Evolutionary conservation across 2,888 invertebrate genomes (phyloP), one percentile per base, ranked within the genome.

Genomic region (Latrodectus elegans): DNA sequence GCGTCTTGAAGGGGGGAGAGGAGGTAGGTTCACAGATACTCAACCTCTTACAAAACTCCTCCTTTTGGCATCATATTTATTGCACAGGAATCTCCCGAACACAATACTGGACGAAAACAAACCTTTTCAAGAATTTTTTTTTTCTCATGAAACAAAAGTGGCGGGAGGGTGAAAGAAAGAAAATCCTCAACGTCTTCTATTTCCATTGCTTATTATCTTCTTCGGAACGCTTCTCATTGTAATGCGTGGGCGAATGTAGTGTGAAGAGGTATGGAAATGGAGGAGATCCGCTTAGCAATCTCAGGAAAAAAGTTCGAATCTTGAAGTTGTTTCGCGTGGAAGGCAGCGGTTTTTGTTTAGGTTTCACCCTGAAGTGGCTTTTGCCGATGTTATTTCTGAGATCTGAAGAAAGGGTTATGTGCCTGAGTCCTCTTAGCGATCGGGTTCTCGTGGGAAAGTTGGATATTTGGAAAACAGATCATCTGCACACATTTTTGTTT

Each of bases 81-180:
- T 81, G 81, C 81, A 67, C 67, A 81, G 38, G 80, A 51, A 71
- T 38, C 12, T n/a, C 53, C 10, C 49, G 17, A 11, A 38, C 70
- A 80, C 80, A 80, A 80, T 80, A 60, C 60, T 60, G 14, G 38
- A 71, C 14, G 51, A 38, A 26, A 51, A 76, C 52, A 73, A 73
- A 73, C 73, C 73, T 52, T 49, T 51, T n/a, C 8, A 51, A 15
- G 8, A 49, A 12, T 15, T 60, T 60, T n/a, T 60, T 60, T 15
- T 60, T 60, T 60, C 14, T 49, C 60, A 55, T 52, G 10, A 72
- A 65, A 52, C 15, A 75, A 64, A 64, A 60, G 51, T 11, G 17
- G 60, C 73, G 26, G 64, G 17, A 67, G 52, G 17, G 15, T 53
- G 67, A 17, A 65, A 65, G 14, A 70, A 80, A 74, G 22, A 65